Evolutionary conservation across 2,888 invertebrate species (phyloP), one percentile per base, ranked within the genome.

Genomic region (Leptopilina syphax): DNA sequence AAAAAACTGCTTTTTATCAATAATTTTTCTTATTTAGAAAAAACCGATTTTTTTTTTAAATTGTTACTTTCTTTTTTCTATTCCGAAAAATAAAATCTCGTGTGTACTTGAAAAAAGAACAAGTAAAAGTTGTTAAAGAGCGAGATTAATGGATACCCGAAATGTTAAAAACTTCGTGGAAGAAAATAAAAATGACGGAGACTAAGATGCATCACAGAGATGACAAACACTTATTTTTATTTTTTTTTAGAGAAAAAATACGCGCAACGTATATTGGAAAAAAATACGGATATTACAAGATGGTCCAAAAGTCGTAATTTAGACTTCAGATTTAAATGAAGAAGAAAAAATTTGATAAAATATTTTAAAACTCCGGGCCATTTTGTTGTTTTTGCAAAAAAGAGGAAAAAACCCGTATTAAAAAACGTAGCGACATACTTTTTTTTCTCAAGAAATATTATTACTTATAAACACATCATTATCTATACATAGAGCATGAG

Each of bases 391-490:
- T 81, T 85, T 82, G 83, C 84, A 85, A 84, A 86, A 44, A 44
- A 44, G 2, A 34, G 3, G 34, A 34, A 34, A 34, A 2, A 34
- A 34, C 82, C 83, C 86, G 88, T 88, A 87, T 86, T 57, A 34
- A 54, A 70, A 84, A 88, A 86, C 82, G 86, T 88, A 88, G 86
- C 85, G 86, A 88, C 86, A 88, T 87, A 88, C 85, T 84, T 85
- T 84, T 44, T 85, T 87, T 86, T 84, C 87, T 34, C 34, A 34
- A 88, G 88, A 86, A 90, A 89, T 88, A 90, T 88, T 88, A 89
- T 89, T 89, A 89, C 87, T 90, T 88, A 89, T 88, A 88, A 88
- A 89, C 88, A 89, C 88, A 87, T 88, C 85, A 89, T 87, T 89
- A 87, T 86, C 85, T 86, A 85, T 86, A 86, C 78, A 86, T 83